Percentiles rank a stretch among this genome's conserved stretches.
phyloP scores from a whole-genome alignment of 1,140 invertebrate genomes.

The Doryteuthis pealeii region DNA sequence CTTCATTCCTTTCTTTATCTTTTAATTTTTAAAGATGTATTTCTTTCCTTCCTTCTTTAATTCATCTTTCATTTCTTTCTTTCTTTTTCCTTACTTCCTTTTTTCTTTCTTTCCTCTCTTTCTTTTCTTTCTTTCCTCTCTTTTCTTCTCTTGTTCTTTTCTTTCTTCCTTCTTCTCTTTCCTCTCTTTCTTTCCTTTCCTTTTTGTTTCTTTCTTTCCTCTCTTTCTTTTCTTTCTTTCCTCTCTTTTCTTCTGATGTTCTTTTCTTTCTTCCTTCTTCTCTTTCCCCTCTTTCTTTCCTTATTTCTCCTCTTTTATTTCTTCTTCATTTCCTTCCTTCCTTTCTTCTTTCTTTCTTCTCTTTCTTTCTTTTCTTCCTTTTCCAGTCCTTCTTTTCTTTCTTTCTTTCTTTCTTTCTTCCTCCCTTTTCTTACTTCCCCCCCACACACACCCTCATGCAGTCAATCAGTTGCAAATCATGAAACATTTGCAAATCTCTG shows the following conservation, averaged over 20 bases:
- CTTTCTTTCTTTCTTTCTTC: background rate
- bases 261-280: background rate
- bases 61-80: background rate
- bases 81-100: background rate
- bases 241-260: background rate
- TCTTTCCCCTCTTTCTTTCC: background rate
- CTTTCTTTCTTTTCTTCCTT: too few species aligned
- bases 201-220: too few species aligned
- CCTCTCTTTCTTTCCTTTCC: too few species aligned
- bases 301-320: background rate
- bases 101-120: background rate
- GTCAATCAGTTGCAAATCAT: too few species aligned
- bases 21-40: too few species aligned
- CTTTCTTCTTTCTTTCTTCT: background rate
- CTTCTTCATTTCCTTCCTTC: background rate
- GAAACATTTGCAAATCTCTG: too few species aligned
- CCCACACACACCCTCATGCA: background rate
- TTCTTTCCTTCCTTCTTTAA: background rate
- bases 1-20: too few species aligned
- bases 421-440: background rate
- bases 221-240: too few species aligned
- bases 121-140: background rate
- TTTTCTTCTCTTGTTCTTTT: background rate
- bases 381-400: too few species aligned
- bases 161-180: too few species aligned